Evolutionary conservation across 2,797 vertebrate genomes (phyloP).

Genomic region (Crocodylus rhombifer): DNA sequence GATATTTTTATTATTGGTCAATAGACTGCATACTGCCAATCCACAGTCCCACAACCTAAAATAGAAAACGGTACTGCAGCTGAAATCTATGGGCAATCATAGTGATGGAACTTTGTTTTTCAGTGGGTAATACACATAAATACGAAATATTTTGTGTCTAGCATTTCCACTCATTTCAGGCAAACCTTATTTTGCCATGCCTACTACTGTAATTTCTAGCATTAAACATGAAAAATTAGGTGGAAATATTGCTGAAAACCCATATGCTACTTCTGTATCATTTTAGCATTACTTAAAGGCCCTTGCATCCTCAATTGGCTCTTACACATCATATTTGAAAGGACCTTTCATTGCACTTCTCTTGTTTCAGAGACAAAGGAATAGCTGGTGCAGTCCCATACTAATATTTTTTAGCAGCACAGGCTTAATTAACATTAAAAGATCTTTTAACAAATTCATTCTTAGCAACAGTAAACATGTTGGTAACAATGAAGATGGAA

Average conservation of each 20-base stretch:
- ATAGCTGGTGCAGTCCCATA: not conserved
- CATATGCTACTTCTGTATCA: not conserved
- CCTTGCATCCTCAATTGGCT: not conserved
- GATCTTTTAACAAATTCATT: not conserved
- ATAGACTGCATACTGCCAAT: not conserved
- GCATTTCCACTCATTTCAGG: not conserved
- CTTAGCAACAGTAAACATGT: not conserved
- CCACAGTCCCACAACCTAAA: not conserved
- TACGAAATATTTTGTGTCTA: not conserved
- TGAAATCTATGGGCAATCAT: not conserved
- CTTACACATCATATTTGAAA: not conserved
- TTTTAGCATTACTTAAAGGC: not conserved
- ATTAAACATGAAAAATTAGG: not conserved
- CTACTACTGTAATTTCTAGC: not conserved
- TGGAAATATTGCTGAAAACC: not conserved
- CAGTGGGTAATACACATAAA: not conserved
- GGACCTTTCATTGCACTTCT: not conserved
- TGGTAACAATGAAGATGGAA: not conserved
- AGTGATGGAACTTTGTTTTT: not conserved
- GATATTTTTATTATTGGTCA: not conserved
- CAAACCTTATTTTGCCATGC: not conserved
- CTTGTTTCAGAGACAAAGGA: not conserved
- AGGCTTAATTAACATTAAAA: not conserved
- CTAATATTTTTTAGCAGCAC: not conserved
- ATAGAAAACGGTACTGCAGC: not conserved